Evolutionary conservation across 2,113 vertebrate species (phyloP).

Genomic region (Carollia perspicillata): DNA sequence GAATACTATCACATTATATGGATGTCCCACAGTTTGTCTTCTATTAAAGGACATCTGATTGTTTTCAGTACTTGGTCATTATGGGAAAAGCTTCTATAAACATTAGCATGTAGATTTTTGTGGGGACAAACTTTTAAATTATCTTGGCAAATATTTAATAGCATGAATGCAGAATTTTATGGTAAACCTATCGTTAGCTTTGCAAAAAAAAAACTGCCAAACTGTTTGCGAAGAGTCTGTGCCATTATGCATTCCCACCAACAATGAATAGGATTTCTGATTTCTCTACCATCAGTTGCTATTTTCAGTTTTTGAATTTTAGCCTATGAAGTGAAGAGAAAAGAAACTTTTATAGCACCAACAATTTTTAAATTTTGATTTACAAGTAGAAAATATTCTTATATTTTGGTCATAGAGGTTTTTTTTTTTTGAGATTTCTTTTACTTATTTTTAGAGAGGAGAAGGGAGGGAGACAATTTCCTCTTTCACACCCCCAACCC

Average conservation of each 20-base stretch:
- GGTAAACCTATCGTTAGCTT: not conserved
- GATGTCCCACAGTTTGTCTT: not conserved
- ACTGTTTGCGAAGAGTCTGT: not conserved
- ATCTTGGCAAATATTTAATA: not conserved
- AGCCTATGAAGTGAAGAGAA: not conserved
- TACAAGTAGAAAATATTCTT: not conserved
- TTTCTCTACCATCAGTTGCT: not conserved
- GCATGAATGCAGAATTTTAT: not conserved
- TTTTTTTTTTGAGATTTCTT: too few species aligned
- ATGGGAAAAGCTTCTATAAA: not conserved
- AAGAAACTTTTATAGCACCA: not conserved
- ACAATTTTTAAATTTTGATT: not conserved
- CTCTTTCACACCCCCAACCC: too few species aligned
- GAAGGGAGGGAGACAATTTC: too few species aligned
- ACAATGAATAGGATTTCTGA: too few species aligned
- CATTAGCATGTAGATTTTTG: not conserved
- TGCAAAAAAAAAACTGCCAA: not conserved
- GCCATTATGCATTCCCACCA: not conserved
- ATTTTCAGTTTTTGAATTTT: not conserved
- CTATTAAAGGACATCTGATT: not conserved
- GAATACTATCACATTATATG: not conserved
- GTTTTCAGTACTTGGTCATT: not conserved
- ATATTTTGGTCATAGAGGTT: not conserved
- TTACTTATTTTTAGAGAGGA: too few species aligned
- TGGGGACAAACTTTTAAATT: not conserved